A percentile compares a stretch with the other conserved stretches of the same genome.
These are phyloP conservation scores for Acanthopleura granulata DNA, from an alignment of 2,888 invertebrate genomes.

Conservation along the genomic window DNA sequence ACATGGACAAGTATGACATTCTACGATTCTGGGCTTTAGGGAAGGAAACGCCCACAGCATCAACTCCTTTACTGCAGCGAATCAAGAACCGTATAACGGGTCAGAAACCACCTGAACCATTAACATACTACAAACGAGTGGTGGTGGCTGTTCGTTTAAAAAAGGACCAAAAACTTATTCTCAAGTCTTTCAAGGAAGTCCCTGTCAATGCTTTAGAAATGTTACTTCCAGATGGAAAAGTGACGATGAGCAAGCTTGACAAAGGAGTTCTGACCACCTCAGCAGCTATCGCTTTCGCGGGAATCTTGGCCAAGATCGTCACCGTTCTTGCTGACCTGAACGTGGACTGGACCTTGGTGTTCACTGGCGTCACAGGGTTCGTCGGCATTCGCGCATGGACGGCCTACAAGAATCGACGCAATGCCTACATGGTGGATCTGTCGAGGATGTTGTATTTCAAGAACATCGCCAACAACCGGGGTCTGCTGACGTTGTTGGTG, in stretches of 20 bases:
- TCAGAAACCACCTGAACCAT: conserved; percentile 34
- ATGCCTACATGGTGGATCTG: conserved; percentile 58
- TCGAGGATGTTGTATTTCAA: conserved; percentile 63
- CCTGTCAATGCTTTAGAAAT: conserved; percentile 61
- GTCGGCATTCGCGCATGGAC: conserved; percentile 50
- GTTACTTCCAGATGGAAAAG: conserved; percentile 63
- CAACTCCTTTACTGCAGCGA: conserved; percentile 36
- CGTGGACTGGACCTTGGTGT: conserved; percentile 54
- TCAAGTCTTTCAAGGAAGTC: conserved; percentile 68
- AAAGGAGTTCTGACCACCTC: conserved; percentile 49
- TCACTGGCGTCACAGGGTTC: conserved; percentile 49
- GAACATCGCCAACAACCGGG: conserved; percentile 66
- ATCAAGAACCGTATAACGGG: conserved; percentile 27
- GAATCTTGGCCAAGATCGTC: conserved; percentile 59
- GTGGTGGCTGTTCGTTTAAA: conserved; percentile 65
- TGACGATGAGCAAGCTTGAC: conserved; percentile 52
- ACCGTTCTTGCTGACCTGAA: conserved; percentile 50
- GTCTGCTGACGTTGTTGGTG: conserved; percentile 62
- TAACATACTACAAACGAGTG: conserved; percentile 64
- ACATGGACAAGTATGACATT: conserved; percentile 62
- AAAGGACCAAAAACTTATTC: conserved; percentile 63
- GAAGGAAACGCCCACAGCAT: conserved; percentile 42
- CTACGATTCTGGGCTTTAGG: conserved; percentile 67
- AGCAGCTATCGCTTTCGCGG: conserved; percentile 41
- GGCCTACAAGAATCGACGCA: conserved; percentile 56